A percentile compares a stretch with the other conserved stretches of the same genome.
These are phyloP conservation scores for Luidia sarsii DNA, from an alignment of 53 echinoderm and acorn worm species.

Conservation along the genomic window DNA sequence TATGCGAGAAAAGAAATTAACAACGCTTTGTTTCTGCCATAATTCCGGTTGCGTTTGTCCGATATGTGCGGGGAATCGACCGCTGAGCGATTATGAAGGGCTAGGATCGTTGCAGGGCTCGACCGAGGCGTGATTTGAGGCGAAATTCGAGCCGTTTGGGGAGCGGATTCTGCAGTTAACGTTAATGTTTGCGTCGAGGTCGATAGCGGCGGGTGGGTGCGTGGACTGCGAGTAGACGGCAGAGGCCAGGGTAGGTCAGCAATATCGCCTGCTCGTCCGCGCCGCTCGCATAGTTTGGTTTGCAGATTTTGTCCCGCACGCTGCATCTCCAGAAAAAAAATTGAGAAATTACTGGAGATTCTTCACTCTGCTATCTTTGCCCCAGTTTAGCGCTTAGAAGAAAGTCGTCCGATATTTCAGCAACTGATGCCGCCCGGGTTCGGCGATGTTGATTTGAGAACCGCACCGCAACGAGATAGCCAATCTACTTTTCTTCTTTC, in stretches of 20 bases:
- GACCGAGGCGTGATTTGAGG: constrained; percentile 11
- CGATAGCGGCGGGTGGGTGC: constrained; percentile 49
- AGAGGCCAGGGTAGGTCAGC: no score
- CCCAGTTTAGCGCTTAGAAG: no score
- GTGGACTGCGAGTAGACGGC: not conserved
- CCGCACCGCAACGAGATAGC: no score
- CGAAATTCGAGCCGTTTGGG: constrained; percentile 24
- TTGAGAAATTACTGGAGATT: no score
- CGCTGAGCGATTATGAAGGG: constrained; percentile 12
- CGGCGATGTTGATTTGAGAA: no score
- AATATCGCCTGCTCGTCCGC: not conserved
- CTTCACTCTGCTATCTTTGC: no score
- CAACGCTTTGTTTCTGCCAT: constrained; percentile 57
- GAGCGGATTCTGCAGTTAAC: constrained; percentile 17
- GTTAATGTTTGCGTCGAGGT: constrained; percentile 19
- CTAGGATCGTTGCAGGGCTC: not conserved
- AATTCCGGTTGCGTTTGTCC: constrained; percentile 33
- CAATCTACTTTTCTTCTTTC: no score
- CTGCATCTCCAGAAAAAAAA: no score
- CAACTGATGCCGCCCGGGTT: no score
- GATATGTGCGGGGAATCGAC: constrained; percentile 26
- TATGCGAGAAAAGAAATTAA: constrained; percentile 52
- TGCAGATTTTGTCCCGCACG: constrained; percentile 10
- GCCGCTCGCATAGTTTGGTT: not conserved
- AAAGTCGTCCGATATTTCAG: no score